A percentile compares a stretch with the other conserved stretches of the same genome.
These are phyloP conservation scores for Platypus cylindrus DNA, from an alignment of 2,888 invertebrate genomes.

Conservation along the genomic window DNA sequence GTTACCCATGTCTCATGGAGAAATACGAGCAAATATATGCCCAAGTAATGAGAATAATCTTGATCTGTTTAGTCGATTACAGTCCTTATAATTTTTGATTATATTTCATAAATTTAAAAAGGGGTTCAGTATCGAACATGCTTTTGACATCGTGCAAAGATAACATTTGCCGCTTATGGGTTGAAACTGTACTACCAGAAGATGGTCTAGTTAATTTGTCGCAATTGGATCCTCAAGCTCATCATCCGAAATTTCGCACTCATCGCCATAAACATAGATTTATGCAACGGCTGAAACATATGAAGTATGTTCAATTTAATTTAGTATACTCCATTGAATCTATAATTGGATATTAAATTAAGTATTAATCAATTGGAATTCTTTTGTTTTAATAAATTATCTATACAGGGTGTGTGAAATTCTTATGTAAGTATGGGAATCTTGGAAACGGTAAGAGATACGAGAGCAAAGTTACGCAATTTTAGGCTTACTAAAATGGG, in stretches of 20 bases:
- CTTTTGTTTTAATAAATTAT: too few relatives aligned
- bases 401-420: too few relatives aligned
- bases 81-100: constrained; percentile 1
- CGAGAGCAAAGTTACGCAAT: too few relatives aligned
- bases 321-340: too few relatives aligned
- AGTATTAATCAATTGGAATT: too few relatives aligned
- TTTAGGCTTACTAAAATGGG: too few relatives aligned
- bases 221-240: constrained; percentile 52
- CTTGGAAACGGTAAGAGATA: too few relatives aligned
- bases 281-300: constrained; percentile 91
- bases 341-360: too few relatives aligned
- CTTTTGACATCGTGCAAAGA: constrained; percentile 95
- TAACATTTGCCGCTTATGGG: constrained; percentile 98
- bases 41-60: constrained; percentile 53
- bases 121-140: constrained; percentile 95
- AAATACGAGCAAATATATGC: constrained; percentile 99
- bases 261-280: constrained; percentile 92
- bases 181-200: constrained; percentile 92
- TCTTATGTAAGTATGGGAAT: too few relatives aligned
- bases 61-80: not conserved
- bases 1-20: constrained; percentile 97
- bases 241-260: constrained; percentile 66
- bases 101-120: constrained; percentile 32
- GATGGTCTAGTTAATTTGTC: constrained; percentile 71
- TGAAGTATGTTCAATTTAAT: too few relatives aligned